Evolutionary conservation across 2,797 vertebrate species (phyloP), one percentile per base, ranked within the genome.

Genomic region (Salarias fasciatus): DNA sequence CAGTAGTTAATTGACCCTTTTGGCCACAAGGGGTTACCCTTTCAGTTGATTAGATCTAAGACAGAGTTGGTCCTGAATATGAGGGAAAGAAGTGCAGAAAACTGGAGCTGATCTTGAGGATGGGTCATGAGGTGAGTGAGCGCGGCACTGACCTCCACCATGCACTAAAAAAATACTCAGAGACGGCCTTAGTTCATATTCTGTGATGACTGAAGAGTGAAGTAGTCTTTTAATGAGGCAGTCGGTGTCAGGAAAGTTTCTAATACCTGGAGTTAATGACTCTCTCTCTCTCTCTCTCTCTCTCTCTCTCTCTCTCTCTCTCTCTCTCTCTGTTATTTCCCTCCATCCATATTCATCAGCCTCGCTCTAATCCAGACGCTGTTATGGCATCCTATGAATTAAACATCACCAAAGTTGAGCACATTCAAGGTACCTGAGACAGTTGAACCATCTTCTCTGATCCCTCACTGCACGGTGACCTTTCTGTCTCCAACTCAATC

Each of bases 331-430:
- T n/a, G n/a, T n/a, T n/a, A n/a, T n/a, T n/a, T n/a, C n/a, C 29
- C 2, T 44, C 52, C 59, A 77, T 86, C 38, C 75, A 81, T 77
- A 83, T 79, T 83, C 70, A 82, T 78, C 53, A 75, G 45, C 53
- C 56, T 77, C 28, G n/a, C n/a, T n/a, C n/a, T n/a, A n/a, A 51
- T 77, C 63, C 59, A 62, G 72, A 65, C 70, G 58, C 58, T n/a
- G 36, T 35, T 60, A 67, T 53, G 57, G 45, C 0, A 14, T 48
- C 63, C 73, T 60, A 82, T 82, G 53, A 77, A 88, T 85, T 63
- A 85, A 82, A 79, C 63, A 83, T 73, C 5, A 31, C 5, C 7
- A 52, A 59, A 64, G 30, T 30, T 35, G 10, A 44, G 28, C 52
- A 63, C 6, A 3, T 56, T 79, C 28, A 52, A 57, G 44, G 55